A percentile compares a stretch with the other conserved stretches of the same genome.
These are phyloP conservation scores for Dioctria rufipes DNA, from an alignment of 2,888 invertebrate species.

Conservation along the genomic window DNA sequence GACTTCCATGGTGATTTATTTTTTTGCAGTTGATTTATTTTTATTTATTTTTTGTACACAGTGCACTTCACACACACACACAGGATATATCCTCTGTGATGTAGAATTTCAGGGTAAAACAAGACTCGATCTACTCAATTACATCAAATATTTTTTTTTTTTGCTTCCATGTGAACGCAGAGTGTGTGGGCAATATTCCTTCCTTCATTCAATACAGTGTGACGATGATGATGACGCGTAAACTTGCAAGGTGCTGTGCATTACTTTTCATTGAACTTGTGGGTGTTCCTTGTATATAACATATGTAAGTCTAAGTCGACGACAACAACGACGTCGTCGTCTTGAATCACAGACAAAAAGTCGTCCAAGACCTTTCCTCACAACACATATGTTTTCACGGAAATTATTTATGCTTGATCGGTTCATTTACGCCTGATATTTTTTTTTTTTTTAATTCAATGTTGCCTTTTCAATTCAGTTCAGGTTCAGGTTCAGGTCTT, in stretches of 20 bases:
- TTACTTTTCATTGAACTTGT: conserved; percentile 44
- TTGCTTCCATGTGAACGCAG: not conserved
- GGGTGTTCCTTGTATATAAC: conserved; percentile 45
- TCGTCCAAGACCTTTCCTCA: conserved; percentile 20
- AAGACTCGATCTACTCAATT: conserved; percentile 13
- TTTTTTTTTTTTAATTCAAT: too few species aligned
- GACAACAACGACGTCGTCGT: not conserved
- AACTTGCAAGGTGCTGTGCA: conserved; percentile 22
- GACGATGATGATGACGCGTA: not conserved
- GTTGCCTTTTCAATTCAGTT: too few species aligned
- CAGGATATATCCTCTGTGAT: not conserved
- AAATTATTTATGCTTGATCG: conserved; percentile 46
- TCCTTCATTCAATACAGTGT: not conserved
- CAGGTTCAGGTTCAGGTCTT: too few species aligned
- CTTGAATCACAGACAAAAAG: conserved; percentile 42
- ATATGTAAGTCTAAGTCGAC: not conserved
- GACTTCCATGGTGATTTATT: conserved; percentile 39
- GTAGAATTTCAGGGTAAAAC: conserved; percentile 6
- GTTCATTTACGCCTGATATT: conserved; percentile 27
- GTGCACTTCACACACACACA: not conserved
- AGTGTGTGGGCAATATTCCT: conserved; percentile 22
- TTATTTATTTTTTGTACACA: too few species aligned
- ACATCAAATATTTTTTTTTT: not conserved
- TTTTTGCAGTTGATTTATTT: conserved; percentile 5
- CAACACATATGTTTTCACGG: conserved; percentile 45